A percentile compares a stretch with the other conserved stretches of the same genome.
These are phyloP conservation scores for Eidolon helvum DNA, from an alignment of 2,113 vertebrate species.

Conservation along the genomic window DNA sequence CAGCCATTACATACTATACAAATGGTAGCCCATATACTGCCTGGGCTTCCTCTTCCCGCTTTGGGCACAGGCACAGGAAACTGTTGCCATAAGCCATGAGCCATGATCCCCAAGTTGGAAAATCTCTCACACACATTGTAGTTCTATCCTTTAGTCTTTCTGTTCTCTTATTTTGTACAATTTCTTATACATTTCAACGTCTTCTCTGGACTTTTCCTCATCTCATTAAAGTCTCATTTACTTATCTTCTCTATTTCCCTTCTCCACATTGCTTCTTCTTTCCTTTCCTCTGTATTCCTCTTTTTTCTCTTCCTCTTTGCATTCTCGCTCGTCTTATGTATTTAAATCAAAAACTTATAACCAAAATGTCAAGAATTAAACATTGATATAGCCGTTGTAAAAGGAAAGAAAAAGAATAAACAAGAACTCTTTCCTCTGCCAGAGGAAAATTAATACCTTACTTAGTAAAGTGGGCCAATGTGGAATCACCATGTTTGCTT, in stretches of 20 bases:
- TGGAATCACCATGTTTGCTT: background rate
- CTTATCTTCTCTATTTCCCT: background rate
- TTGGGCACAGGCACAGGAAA: background rate
- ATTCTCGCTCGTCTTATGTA: background rate
- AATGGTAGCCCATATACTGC: background rate
- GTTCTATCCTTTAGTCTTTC: background rate
- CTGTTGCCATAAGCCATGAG: background rate
- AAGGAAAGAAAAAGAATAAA: background rate
- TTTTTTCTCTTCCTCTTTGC: background rate
- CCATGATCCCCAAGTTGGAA: no score
- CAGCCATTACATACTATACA: background rate
- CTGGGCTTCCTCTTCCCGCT: background rate
- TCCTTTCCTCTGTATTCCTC: background rate
- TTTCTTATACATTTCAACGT: background rate
- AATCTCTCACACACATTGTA: fast-evolving
- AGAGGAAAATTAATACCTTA: background rate
- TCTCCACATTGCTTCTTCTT: background rate
- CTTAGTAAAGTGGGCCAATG: background rate
- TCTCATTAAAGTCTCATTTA: background rate
- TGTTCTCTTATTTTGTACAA: background rate
- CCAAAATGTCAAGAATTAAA: background rate
- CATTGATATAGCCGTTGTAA: background rate
- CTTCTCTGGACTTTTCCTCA: background rate
- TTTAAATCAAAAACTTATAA: background rate
- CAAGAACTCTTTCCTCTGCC: background rate